These are phyloP conservation scores for Lepidurus apus DNA, from an alignment of 1,140 invertebrate species.

Conservation along the genomic window DNA sequence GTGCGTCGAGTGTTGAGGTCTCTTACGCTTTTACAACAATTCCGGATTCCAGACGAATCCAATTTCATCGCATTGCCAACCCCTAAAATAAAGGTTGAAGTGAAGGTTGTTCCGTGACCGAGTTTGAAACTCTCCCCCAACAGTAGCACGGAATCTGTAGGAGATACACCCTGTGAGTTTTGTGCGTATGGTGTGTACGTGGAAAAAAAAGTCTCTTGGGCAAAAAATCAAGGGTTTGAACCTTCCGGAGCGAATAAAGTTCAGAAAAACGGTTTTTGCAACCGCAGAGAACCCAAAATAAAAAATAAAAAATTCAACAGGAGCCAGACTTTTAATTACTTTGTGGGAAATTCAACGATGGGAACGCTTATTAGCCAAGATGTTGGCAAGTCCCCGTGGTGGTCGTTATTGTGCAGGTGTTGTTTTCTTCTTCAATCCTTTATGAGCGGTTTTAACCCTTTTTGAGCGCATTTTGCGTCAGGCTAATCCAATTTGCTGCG, in stretches of 20 bases:
- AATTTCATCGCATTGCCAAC: background rate
- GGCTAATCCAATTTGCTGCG: background rate
- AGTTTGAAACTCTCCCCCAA: background rate
- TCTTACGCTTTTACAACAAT: constrained; percentile 9
- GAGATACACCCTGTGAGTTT: background rate
- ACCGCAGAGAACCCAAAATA: background rate
- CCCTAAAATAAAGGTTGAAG: background rate
- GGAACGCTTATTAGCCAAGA: background rate
- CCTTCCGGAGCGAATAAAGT: background rate
- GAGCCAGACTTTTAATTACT: background rate
- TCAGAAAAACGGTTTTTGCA: background rate
- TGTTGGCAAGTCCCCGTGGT: background rate
- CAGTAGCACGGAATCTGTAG: background rate
- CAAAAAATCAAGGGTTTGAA: background rate
- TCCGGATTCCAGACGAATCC: background rate
- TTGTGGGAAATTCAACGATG: background rate
- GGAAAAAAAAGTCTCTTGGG: background rate
- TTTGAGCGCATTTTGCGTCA: background rate
- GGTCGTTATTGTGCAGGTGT: background rate
- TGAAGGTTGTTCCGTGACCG: background rate
- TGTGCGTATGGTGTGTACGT: background rate
- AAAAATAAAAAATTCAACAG: background rate
- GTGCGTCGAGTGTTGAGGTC: background rate
- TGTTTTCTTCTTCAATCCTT: too few species aligned
- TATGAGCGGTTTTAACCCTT: background rate